Conservation (phyloP, 1,140 invertebrate genomes). For the Micrasema longulum region DNA sequence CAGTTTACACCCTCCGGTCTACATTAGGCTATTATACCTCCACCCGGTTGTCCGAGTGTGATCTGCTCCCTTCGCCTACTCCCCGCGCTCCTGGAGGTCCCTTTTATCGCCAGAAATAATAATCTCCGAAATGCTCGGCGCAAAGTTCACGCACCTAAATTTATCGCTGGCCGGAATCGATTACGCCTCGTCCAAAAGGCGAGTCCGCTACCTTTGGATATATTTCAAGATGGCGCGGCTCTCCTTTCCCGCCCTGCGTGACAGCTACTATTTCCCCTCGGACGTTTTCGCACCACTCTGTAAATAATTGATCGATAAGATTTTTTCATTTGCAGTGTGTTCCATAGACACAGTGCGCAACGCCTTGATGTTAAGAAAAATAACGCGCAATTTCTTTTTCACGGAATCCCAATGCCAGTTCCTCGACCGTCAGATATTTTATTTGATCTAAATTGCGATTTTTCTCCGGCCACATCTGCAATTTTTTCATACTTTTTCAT, state of each 20-base stretch:
- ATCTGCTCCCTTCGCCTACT: conserved; percentile 1
- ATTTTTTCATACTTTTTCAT: conserved; percentile 15
- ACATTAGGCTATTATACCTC: background rate
- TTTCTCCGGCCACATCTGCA: conserved; percentile 13
- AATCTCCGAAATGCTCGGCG: conserved; percentile 46
- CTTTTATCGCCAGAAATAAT: conserved; percentile 46
- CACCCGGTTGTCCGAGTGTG: background rate
- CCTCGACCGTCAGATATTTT: background rate
- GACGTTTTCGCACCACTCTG: conserved; percentile 26
- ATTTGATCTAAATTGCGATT: no score
- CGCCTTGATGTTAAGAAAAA: no score
- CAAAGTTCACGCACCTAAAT: conserved; percentile 44
- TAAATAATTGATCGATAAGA: conserved; percentile 12
- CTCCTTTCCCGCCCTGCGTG: conserved; percentile 44
- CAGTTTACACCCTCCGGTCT: background rate
- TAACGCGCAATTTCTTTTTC: no score
- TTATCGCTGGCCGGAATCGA: conserved; percentile 49
- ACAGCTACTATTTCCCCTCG: conserved; percentile 36
- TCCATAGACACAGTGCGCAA: no score
- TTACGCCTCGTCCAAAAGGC: conserved; percentile 41
- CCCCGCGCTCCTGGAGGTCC: conserved; percentile 4
- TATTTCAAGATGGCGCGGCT: conserved; percentile 42
- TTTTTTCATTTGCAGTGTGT: no score
- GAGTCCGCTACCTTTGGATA: conserved; percentile 37
- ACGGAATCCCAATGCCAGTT: background rate